A percentile compares a stretch with the other conserved stretches of the same genome.
Conservation (phyloP, 1,140 invertebrate genomes). For the Phenacoccus solenopsis region DNA sequence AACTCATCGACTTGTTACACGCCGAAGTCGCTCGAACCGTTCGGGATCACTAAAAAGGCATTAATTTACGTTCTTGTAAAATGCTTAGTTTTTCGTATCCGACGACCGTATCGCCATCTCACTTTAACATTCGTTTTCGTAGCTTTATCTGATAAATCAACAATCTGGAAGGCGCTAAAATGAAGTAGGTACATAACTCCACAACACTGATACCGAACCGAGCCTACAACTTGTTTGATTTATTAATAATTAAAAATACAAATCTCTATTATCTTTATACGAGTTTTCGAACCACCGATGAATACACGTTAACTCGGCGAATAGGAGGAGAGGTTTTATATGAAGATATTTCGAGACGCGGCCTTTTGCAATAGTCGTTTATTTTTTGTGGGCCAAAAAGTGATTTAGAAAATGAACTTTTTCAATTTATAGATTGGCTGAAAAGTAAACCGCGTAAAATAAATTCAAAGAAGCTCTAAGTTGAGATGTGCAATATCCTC, state of each 20-base stretch:
- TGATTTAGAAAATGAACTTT: too few species aligned
- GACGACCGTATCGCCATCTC: neutral
- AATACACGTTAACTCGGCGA: too few species aligned
- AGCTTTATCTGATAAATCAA: slow-evolving; percentile 15
- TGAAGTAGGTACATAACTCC: slow-evolving; percentile 7
- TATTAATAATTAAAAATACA: neutral
- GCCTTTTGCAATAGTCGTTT: too few species aligned
- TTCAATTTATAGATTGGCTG: too few species aligned
- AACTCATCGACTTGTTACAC: neutral
- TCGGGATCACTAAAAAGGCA: neutral
- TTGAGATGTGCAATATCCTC: too few species aligned
- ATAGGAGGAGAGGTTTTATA: too few species aligned
- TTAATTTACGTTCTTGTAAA: slow-evolving; percentile 14
- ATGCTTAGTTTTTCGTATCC: neutral
- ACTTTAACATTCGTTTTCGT: neutral
- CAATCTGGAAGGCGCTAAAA: slow-evolving; percentile 14
- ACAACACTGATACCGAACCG: neutral
- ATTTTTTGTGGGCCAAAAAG: too few species aligned
- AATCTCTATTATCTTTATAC: neutral
- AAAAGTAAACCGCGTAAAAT: too few species aligned
- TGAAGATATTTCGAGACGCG: too few species aligned
- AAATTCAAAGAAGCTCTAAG: too few species aligned
- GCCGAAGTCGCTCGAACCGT: neutral
- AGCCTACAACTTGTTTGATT: neutral
- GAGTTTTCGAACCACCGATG: too few species aligned